Evolutionary conservation across 2,888 invertebrate genomes (phyloP).

Genomic region (Coelopa pilipes): DNA sequence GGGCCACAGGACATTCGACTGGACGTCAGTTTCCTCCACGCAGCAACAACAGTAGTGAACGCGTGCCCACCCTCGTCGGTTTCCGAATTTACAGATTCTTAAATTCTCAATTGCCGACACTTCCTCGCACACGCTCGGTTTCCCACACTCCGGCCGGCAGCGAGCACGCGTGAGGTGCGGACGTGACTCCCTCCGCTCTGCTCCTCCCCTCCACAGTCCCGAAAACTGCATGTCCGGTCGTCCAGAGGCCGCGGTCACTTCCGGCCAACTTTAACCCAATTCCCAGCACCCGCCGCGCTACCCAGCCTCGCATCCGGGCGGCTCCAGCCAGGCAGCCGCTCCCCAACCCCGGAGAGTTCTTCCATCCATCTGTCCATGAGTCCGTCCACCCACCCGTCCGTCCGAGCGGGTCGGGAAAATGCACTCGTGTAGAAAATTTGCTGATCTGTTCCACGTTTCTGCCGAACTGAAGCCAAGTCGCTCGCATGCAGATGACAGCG

Average conservation of each 20-base stretch:
- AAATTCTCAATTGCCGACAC: too few relatives aligned
- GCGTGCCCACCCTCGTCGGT: too few relatives aligned
- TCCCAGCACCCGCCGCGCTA: conserved; percentile 39
- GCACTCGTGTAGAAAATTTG: conserved; percentile 64
- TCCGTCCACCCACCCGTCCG: conserved; percentile 2
- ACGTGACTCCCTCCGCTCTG: background rate
- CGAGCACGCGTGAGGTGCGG: background rate
- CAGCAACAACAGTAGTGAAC: too few relatives aligned
- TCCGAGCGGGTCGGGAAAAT: conserved; percentile 41
- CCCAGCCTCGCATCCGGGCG: background rate
- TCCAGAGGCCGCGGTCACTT: too few relatives aligned
- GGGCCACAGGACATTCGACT: too few relatives aligned
- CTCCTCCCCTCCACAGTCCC: background rate
- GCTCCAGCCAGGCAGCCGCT: background rate
- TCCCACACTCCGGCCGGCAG: too few relatives aligned
- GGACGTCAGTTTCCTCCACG: too few relatives aligned
- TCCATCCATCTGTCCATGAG: conserved; percentile 13
- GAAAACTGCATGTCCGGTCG: background rate
- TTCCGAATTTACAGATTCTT: too few relatives aligned
- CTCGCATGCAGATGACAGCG: background rate
- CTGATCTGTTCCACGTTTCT: conserved; percentile 63
- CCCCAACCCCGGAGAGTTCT: background rate
- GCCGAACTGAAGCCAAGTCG: conserved; percentile 13
- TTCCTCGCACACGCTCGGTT: too few relatives aligned
- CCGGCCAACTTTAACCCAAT: conserved; percentile 48